Conservation (phyloP, 2,797 vertebrate genomes). For the Spizella passerina region DNA sequence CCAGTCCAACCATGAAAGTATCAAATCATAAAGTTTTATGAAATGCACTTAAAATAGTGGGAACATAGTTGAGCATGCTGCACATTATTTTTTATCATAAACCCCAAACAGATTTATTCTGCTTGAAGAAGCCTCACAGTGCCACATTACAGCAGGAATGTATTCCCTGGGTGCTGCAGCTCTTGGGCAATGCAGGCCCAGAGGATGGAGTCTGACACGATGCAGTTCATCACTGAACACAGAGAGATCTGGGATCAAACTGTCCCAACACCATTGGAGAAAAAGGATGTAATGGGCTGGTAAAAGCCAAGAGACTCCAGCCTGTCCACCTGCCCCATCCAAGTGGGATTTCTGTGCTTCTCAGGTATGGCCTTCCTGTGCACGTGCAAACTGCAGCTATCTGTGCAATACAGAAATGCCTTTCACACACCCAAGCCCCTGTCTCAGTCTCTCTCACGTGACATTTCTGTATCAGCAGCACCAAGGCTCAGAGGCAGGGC, state of each 20-base stretch:
- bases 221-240: neutral
- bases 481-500: neutral
- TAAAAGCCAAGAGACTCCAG: neutral
- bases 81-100: neutral
- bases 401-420: neutral
- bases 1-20: neutral
- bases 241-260: neutral
- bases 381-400: neutral
- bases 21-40: neutral
- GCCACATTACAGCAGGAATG: accelerated
- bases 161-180: neutral
- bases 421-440: neutral
- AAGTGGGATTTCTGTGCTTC: neutral
- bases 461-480: neutral
- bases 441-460: neutral
- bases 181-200: neutral
- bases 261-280: neutral
- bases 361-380: neutral
- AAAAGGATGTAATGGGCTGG: neutral
- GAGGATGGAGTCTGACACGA: neutral
- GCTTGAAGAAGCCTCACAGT: neutral
- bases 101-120: neutral
- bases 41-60: neutral
- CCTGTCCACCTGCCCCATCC: accelerated
- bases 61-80: neutral